A percentile compares a stretch with the other conserved stretches of the same genome.
These are phyloP conservation scores for Megaustenia siamemsis DNA, from an alignment of 2,888 invertebrate genomes.

Conservation along the genomic window DNA sequence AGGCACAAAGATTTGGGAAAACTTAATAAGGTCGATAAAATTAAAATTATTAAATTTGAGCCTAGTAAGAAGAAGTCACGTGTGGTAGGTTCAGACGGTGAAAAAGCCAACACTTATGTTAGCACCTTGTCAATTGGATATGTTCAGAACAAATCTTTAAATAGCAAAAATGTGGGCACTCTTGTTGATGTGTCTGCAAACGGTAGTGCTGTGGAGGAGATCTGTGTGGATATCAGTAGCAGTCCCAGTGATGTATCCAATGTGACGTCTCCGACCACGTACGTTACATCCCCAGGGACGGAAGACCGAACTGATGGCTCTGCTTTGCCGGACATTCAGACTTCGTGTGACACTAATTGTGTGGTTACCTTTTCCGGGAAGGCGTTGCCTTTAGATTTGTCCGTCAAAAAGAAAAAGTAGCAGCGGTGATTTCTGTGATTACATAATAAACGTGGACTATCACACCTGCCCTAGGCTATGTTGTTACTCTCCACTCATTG, in stretches of 20 bases:
- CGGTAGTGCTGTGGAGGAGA: constrained; percentile 44
- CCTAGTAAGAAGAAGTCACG: background rate
- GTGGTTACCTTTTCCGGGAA: constrained; percentile 16
- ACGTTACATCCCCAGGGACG: constrained; percentile 58
- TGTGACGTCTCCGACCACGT: constrained; percentile 51
- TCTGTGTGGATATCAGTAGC: constrained; percentile 53
- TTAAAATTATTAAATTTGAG: background rate
- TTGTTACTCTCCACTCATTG: no score
- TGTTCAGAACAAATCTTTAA: background rate
- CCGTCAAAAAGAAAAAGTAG: constrained; percentile 41
- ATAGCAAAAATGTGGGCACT: background rate
- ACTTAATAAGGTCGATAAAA: background rate
- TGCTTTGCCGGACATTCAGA: constrained; percentile 48
- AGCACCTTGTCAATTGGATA: background rate
- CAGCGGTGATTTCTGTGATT: background rate
- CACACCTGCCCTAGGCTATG: no score
- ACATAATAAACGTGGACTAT: no score
- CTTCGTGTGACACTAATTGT: constrained; percentile 41
- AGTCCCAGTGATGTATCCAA: constrained; percentile 46
- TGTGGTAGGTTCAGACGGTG: background rate
- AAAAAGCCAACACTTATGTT: background rate
- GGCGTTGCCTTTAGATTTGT: constrained; percentile 45
- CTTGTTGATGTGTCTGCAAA: background rate
- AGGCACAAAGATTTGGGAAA: background rate
- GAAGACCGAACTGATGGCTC: constrained; percentile 55